A percentile compares a stretch with the other conserved stretches of the same genome.
phyloP scores from a whole-genome alignment of 2,797 vertebrate species.

The Phalanger gymnotis region DNA sequence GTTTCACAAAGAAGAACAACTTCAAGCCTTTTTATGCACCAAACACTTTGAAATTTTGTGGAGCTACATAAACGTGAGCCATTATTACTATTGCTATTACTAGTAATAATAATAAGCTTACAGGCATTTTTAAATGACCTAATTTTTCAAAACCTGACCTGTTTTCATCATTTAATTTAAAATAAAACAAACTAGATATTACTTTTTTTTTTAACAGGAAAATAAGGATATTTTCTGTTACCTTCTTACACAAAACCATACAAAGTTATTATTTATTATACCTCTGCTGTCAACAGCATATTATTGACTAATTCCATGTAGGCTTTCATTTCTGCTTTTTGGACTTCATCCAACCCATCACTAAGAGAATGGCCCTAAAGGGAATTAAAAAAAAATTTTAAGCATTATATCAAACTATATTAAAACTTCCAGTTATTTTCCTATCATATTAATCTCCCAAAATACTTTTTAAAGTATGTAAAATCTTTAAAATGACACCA shows the following conservation, averaged over 20 bases:
- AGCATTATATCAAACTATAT: slow-evolving; percentile 52
- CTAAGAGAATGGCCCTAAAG: slow-evolving; percentile 96
- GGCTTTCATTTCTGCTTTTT: slow-evolving; percentile 99
- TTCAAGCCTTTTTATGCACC: background rate
- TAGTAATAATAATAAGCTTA: background rate
- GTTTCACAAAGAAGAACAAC: background rate
- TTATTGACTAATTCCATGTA: slow-evolving; percentile 99
- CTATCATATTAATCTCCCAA: slow-evolving; percentile 54
- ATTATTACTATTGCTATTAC: background rate
- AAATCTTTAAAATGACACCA: slow-evolving; percentile 54
- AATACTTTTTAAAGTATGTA: slow-evolving; percentile 46
- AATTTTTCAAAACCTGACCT: background rate
- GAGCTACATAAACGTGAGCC: background rate
- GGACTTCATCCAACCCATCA: slow-evolving; percentile 95
- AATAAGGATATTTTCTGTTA: slow-evolving; percentile 55
- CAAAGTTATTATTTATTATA: slow-evolving; percentile 80
- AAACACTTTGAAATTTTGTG: background rate
- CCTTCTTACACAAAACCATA: slow-evolving; percentile 42
- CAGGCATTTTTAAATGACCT: background rate
- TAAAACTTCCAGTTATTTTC: slow-evolving; percentile 72
- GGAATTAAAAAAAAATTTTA: slow-evolving; percentile 65
- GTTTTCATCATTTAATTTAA: slow-evolving; percentile 53
- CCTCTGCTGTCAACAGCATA: slow-evolving; percentile 98
- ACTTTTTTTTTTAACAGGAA: slow-evolving; percentile 14
- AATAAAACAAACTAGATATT: slow-evolving; percentile 7